Conservation (phyloP, 1,140 invertebrate genomes). For the Babylonia areolata region DNA sequence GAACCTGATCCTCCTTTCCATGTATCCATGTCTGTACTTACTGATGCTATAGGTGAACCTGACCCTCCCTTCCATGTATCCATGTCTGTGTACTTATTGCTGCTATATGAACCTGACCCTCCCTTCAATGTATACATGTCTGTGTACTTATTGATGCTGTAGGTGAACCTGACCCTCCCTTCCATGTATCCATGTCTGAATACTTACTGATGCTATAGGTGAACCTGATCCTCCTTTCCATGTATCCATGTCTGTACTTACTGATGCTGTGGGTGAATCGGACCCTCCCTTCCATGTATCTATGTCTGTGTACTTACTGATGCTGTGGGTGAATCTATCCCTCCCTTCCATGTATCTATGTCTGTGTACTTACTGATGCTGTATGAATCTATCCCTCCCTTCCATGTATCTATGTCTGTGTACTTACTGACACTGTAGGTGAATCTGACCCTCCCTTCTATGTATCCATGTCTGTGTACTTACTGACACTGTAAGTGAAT, state of each 20-base stretch:
- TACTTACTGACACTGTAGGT: constrained; percentile 47
- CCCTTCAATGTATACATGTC: no score
- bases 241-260: constrained; percentile 34
- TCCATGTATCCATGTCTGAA: no score
- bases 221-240: constrained; percentile 28
- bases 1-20: constrained; percentile 28
- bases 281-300: no score
- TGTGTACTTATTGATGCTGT: constrained; percentile 48
- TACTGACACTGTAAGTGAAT: constrained; percentile 46
- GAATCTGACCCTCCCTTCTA: constrained; percentile 31
- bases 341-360: no score
- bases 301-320: constrained; percentile 43
- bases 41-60: constrained; percentile 46
- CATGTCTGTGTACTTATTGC: constrained; percentile 42
- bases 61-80: no score
- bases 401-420: no score
- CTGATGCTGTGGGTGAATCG: constrained; percentile 44
- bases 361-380: constrained; percentile 48
- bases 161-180: constrained; percentile 29
- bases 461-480: constrained; percentile 29
- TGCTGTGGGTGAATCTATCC: constrained; percentile 40
- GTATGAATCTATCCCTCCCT: constrained; percentile 32
- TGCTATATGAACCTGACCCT: constrained; percentile 15
- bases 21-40: constrained; percentile 34
- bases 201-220: constrained; percentile 47